These are phyloP conservation scores for Corythoichthys intestinalis DNA, from an alignment of 2,113 vertebrate species.

Conservation along the genomic window DNA sequence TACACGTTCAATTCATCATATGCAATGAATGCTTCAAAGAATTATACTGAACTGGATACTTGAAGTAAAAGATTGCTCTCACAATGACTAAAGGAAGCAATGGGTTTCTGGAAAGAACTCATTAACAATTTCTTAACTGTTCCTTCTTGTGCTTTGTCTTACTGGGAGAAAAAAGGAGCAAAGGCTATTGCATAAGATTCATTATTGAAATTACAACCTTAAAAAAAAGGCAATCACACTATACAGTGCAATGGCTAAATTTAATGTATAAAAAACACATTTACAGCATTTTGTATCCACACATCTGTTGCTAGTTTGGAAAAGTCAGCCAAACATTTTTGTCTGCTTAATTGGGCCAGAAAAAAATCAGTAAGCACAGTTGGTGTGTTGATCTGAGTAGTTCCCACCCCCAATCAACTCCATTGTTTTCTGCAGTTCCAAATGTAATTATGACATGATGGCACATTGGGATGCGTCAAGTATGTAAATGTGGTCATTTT, in stretches of 20 bases:
- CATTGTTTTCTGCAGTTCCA: background rate
- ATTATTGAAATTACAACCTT: conserved; percentile 8
- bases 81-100: background rate
- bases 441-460: background rate
- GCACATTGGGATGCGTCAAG: background rate
- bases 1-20: background rate
- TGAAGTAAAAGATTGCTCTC: background rate
- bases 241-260: background rate
- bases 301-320: background rate
- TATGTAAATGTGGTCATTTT: background rate
- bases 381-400: background rate
- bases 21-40: background rate
- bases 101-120: background rate
- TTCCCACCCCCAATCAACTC: background rate
- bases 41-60: background rate
- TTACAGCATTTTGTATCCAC: background rate
- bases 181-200: background rate
- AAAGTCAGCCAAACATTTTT: background rate
- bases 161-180: background rate
- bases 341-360: background rate
- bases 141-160: background rate
- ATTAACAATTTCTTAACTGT: background rate
- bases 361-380: background rate
- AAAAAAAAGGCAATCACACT: background rate
- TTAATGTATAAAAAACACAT: background rate